phyloP scores from a whole-genome alignment of 2,888 invertebrate species.

The Lobophora halterata region DNA sequence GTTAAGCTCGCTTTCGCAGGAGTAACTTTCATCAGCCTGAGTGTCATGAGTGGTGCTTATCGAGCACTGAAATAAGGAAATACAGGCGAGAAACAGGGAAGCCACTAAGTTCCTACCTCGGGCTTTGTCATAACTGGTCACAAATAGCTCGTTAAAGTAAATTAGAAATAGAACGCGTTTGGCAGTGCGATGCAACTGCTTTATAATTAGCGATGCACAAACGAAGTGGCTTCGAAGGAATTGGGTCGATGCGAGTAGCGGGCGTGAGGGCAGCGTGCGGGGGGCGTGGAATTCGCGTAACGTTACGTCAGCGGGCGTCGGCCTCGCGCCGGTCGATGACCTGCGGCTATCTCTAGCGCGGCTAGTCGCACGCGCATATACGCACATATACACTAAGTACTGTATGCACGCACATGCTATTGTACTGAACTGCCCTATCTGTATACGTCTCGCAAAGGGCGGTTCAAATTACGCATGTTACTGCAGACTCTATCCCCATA shows the following conservation, averaged over 20 bases:
- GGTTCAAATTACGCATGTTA: too few relatives aligned
- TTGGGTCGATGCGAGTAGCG: conserved; percentile 67
- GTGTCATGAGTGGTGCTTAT: too few relatives aligned
- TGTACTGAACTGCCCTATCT: background rate
- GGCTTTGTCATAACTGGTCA: conserved; percentile 34
- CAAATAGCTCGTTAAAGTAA: conserved; percentile 50
- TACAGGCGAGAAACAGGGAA: conserved; percentile 8
- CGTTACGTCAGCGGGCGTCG: conserved; percentile 79
- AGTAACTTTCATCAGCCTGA: too few relatives aligned
- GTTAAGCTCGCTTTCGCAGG: too few relatives aligned
- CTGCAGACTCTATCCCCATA: too few relatives aligned
- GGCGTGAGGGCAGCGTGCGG: conserved; percentile 42
- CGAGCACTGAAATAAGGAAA: too few relatives aligned
- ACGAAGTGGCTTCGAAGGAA: conserved; percentile 76
- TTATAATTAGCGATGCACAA: conserved; percentile 78
- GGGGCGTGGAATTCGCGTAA: conserved; percentile 74
- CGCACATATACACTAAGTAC: conserved; percentile 37
- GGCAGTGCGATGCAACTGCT: conserved; percentile 60
- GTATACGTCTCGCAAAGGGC: background rate
- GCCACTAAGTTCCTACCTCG: conserved; percentile 7
- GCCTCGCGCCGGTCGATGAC: conserved; percentile 76
- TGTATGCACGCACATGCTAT: conserved; percentile 10
- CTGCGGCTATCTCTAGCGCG: conserved; percentile 73
- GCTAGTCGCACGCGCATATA: conserved; percentile 63
- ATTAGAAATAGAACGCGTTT: conserved; percentile 68